Conservation (phyloP, 1,140 invertebrate genomes). For the Sarcophaga bullata region DNA sequence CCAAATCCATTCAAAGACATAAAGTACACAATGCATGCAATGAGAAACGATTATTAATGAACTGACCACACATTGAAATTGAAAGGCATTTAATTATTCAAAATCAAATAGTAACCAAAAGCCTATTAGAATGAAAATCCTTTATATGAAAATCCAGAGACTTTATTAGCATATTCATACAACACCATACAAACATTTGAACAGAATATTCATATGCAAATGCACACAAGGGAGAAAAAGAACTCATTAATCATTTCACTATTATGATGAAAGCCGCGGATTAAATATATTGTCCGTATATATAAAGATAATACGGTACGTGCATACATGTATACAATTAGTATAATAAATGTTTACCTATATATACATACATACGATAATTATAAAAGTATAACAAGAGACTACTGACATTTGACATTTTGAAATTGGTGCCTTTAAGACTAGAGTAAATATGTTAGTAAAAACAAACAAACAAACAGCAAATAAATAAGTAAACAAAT, state of each 20-base stretch:
- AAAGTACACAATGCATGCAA: too few relatives aligned
- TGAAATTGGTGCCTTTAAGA: background rate
- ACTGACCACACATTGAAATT: background rate
- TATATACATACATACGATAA: background rate
- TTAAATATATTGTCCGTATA: background rate
- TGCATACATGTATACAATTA: background rate
- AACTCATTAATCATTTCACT: background rate
- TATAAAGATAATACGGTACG: too few relatives aligned
- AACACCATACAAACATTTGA: background rate
- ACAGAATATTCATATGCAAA: background rate
- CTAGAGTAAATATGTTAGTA: background rate
- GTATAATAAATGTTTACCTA: background rate
- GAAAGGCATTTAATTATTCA: background rate
- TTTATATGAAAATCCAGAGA: background rate
- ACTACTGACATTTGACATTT: constrained; percentile 10
- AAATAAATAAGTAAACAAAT: background rate
- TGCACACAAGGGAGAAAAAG: background rate
- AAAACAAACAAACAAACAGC: background rate
- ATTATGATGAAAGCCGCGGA: background rate
- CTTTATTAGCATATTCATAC: background rate
- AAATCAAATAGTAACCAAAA: background rate
- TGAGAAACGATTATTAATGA: background rate
- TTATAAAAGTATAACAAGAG: constrained; percentile 10
- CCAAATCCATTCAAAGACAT: too few relatives aligned
- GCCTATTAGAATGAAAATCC: background rate